Evolutionary conservation across 2,888 invertebrate species (phyloP), one percentile per base, ranked within the genome.

Genomic region (Pseudococcus viburni): DNA sequence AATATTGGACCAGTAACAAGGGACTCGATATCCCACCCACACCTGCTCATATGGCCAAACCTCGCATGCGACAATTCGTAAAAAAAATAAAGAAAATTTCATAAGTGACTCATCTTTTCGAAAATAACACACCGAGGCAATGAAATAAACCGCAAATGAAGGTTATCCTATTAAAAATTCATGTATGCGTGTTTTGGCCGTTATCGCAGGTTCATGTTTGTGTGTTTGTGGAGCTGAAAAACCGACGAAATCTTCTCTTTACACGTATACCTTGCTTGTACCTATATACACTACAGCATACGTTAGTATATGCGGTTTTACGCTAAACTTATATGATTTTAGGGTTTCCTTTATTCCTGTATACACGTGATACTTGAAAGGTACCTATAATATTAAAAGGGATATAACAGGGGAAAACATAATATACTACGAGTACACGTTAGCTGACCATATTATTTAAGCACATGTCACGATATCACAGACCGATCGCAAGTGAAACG

Each of bases 261-360:
- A 64, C 64, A 22, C 22, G 64, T 64, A 64, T 64, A 64, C 22
- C 22, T 64, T 1, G 9, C 22, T 12, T 11, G 22, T 22, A 64
- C 64, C 64, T n/a, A n/a, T 59, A 59, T 19, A 59, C 15, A 59
- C 59, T 1, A n/a, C n/a, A 59, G 5, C 7, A 42, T n/a, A 39
- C n/a, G 55, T n/a, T n/a, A 2, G 17, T 55, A 1, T n/a, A 59
- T 64, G 64, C 64, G 64, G 64, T 64, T 64, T 64, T 64, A 64
- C 22, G 64, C 64, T 22, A 64, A 64, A 64, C 64, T 64, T 64
- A 64, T 64, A 64, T 64, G 64, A 64, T 64, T 64, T 64, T 64
- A 64, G 64, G 64, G 64, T 64, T 64, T 64, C 22, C 64, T 64
- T 64, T 42, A 42, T 42, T 64, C 11, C 64, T 11, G 11, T 11